These are phyloP conservation scores for Tetramorium simillimum DNA, from an alignment of 1,140 invertebrate genomes.

Conservation along the genomic window DNA sequence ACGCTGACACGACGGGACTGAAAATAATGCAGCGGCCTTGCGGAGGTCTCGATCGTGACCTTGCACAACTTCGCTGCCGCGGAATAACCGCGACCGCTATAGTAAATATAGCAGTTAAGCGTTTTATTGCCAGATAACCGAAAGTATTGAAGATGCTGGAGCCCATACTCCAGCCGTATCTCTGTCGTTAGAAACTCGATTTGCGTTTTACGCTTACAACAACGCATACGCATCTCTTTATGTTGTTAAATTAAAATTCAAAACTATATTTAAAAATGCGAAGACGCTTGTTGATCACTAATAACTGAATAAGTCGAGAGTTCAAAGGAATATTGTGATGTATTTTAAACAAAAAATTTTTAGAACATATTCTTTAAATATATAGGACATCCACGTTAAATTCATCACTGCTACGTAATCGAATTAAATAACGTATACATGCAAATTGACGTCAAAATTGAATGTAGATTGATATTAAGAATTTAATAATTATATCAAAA, in stretches of 20 bases:
- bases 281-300: not conserved
- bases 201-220: not conserved
- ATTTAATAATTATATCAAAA: not conserved
- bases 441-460: not conserved
- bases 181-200: not conserved
- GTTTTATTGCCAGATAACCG: slow-evolving; percentile 22
- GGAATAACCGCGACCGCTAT: slow-evolving; percentile 28
- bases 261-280: not conserved
- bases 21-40: slow-evolving; percentile 56
- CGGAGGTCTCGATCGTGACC: slow-evolving; percentile 49
- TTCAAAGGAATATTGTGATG: not conserved
- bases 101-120: slow-evolving; percentile 34
- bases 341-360: not conserved
- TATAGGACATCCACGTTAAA: too few species aligned
- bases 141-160: slow-evolving; percentile 8
- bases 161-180: not conserved
- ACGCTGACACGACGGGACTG: slow-evolving; percentile 46
- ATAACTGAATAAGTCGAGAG: not conserved
- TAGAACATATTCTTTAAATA: not conserved
- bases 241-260: slow-evolving; percentile 1
- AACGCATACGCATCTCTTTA: too few species aligned
- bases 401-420: not conserved
- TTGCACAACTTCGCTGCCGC: slow-evolving; percentile 55
- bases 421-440: not conserved
- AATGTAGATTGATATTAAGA: not conserved